Conservation (phyloP, 2,113 vertebrate genomes). For the Calidris pygmaea region DNA sequence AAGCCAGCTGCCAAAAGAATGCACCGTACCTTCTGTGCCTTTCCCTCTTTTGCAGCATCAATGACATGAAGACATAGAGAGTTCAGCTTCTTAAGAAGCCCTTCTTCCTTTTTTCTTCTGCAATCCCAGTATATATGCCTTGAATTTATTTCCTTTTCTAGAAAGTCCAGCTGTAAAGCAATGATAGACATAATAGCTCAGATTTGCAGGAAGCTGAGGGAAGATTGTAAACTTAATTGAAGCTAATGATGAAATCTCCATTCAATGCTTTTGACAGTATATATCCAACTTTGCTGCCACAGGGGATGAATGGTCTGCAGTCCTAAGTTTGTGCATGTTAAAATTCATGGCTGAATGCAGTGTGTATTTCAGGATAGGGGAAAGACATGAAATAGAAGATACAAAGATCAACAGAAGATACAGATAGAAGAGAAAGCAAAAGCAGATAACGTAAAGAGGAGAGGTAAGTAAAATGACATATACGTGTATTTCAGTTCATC, state of each 20-base stretch:
- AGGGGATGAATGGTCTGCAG: neutral
- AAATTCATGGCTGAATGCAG: neutral
- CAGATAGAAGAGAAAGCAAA: neutral
- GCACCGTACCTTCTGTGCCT: slow-evolving; percentile 66
- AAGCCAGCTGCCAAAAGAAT: neutral
- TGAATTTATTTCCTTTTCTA: slow-evolving; percentile 78
- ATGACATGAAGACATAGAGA: slow-evolving; percentile 52
- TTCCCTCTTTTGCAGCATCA: slow-evolving; percentile 37
- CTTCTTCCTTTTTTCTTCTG: slow-evolving; percentile 78
- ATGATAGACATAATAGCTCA: neutral
- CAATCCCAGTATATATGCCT: slow-evolving; percentile 75
- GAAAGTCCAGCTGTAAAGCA: slow-evolving; percentile 72
- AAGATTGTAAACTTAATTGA: neutral
- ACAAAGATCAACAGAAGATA: neutral
- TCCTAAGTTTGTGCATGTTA: neutral
- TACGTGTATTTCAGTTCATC: neutral
- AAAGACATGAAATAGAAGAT: neutral
- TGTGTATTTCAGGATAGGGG: neutral
- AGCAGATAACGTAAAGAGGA: neutral
- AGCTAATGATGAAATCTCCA: neutral
- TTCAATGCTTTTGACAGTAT: neutral
- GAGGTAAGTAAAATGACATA: neutral
- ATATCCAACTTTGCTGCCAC: neutral
- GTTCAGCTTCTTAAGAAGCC: slow-evolving; percentile 74
- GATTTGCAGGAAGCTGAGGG: neutral